Base-by-base conservation (phyloP, 2,888 invertebrate genomes). In the Cantharis lateralis region DNA sequence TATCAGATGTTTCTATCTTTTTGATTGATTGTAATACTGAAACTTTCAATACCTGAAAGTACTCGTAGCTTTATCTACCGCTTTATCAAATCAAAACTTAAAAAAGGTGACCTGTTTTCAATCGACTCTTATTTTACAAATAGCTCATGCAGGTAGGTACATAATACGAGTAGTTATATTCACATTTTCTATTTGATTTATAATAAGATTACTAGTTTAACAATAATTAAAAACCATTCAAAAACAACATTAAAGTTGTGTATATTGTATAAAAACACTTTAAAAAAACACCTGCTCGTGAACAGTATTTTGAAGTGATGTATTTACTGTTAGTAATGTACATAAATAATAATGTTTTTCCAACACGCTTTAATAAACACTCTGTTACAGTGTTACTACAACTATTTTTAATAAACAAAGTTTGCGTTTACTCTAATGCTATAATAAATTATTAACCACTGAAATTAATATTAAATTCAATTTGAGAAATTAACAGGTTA, bases 11-110 rank as follows among this genome's bases (percentile, higher is more conserved):
- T 28, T 69, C 48, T 69, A 69, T 72, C 69, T 62, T 15, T 61
- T 18, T 28, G 64, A 64, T 71, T 64, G 70, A 77, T 77, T 62
- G 64, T 62, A 68, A 20, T 48, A 68, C n/a, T 71, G 15, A 26
- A 70, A 66, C 66, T 72, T 73, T 73, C 66, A 72, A 71, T 75
- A 28, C 66, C 62, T 16, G 72, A 69, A n/a, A 24, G 68, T 70
- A 62, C 70, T 73, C 11, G 15, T 26, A 66, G 28, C 62, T 63
- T 76, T 76, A 76, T 76, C 76, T 68, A n/a, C 20, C 64, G 63
- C 62, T 76, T 70, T 18, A 77, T 77, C 70, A 70, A 70, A 70
- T 64, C 64, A 76, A 73, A 62, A 76, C 20, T 18, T 15, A 26
- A 11, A 32, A 24, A 32, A 72, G 1, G 48, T 20, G 61, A 61